Evolutionary conservation across 1,140 invertebrate species (phyloP).

Genomic region (Drosophila paulistorum): DNA sequence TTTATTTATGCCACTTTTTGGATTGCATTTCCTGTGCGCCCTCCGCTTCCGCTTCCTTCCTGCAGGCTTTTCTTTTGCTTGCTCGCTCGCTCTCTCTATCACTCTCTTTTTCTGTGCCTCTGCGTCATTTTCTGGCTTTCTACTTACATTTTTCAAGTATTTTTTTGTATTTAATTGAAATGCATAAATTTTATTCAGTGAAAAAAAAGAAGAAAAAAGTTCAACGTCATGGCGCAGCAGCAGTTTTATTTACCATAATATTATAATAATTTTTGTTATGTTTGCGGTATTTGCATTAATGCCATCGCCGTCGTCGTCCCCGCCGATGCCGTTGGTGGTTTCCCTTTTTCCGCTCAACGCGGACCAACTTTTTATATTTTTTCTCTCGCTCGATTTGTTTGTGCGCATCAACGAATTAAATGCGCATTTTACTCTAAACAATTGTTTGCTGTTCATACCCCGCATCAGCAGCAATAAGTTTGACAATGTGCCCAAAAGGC

Average conservation of each 20-base stretch:
- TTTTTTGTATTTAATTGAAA: slow-evolving; percentile 67
- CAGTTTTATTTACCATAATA: slow-evolving; percentile 75
- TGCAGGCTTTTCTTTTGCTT: slow-evolving; percentile 23
- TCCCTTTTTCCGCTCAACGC: slow-evolving; percentile 13
- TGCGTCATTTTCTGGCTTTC: slow-evolving; percentile 10
- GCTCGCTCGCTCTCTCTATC: not conserved
- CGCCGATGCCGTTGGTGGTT: not conserved
- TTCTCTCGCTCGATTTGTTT: slow-evolving; percentile 65
- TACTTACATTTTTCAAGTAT: slow-evolving; percentile 44
- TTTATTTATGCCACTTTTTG: slow-evolving; percentile 36
- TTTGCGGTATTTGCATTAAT: slow-evolving; percentile 73
- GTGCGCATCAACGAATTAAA: slow-evolving; percentile 68
- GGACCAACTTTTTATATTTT: slow-evolving; percentile 43
- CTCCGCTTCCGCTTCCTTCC: slow-evolving; percentile 19
- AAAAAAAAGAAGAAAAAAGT: slow-evolving; percentile 26
- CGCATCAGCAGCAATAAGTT: not conserved
- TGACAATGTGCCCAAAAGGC: not conserved
- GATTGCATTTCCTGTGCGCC: slow-evolving; percentile 37
- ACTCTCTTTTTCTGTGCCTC: slow-evolving; percentile 36
- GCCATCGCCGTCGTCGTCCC: slow-evolving; percentile 14
- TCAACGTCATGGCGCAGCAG: slow-evolving; percentile 30
- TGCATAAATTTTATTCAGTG: slow-evolving; percentile 73
- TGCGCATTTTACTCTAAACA: slow-evolving; percentile 77
- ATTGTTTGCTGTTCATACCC: slow-evolving; percentile 34
- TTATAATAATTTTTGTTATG: slow-evolving; percentile 71